Conservation (phyloP, 2,888 invertebrate species). For the Scrobipalpa atriplicella region DNA sequence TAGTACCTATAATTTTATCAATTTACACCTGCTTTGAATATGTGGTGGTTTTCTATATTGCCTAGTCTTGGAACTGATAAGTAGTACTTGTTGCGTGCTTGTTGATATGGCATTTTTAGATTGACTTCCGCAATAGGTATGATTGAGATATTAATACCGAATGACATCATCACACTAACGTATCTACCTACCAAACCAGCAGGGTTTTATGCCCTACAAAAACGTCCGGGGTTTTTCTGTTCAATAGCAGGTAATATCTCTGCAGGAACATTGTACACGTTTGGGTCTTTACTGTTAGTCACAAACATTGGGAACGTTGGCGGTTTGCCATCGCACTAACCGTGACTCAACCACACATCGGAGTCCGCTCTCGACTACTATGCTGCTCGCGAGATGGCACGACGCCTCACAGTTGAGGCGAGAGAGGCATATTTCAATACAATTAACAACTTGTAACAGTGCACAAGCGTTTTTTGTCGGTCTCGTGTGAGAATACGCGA, state of each 20-base stretch:
- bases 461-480: slow-evolving; percentile 64
- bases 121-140: background rate
- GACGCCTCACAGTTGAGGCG: slow-evolving; percentile 42
- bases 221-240: slow-evolving; percentile 1
- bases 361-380: slow-evolving; percentile 39
- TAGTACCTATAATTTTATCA: no score
- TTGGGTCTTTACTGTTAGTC: slow-evolving; percentile 23
- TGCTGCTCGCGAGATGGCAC: slow-evolving; percentile 24
- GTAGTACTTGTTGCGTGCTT: background rate
- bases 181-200: background rate
- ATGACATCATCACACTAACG: background rate
- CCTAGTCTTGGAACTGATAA: background rate
- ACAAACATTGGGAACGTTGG: slow-evolving; percentile 56
- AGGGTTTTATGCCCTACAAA: slow-evolving; percentile 3
- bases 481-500: slow-evolving; percentile 72
- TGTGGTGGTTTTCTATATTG: no score
- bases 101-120: slow-evolving; percentile 10
- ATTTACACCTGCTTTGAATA: background rate
- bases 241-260: background rate
- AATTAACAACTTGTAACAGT: slow-evolving; percentile 61
- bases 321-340: slow-evolving; percentile 60
- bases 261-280: slow-evolving; percentile 11
- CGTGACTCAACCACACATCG: slow-evolving; percentile 55
- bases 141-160: slow-evolving; percentile 1
- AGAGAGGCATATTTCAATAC: slow-evolving; percentile 65